These are phyloP conservation scores for Hippocampus comes DNA, from an alignment of 2,113 vertebrate genomes.

Conservation along the genomic window DNA sequence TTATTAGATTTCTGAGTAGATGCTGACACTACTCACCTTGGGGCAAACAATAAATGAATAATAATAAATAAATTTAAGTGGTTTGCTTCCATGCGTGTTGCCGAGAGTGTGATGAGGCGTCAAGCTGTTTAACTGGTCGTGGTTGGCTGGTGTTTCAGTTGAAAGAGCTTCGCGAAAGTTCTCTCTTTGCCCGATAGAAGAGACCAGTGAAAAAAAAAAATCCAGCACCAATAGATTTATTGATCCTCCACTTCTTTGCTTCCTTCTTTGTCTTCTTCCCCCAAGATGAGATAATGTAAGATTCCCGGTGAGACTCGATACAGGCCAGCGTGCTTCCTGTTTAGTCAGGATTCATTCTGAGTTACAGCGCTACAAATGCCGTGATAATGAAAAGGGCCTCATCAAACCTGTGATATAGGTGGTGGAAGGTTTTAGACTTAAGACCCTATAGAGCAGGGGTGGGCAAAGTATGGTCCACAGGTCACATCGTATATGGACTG, in stretches of 20 bases:
- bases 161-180: slow-evolving; percentile 10
- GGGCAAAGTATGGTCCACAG: neutral
- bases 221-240: slow-evolving; percentile 62
- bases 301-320: slow-evolving; percentile 32
- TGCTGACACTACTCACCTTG: slow-evolving; percentile 27
- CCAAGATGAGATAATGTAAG: neutral
- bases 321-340: neutral
- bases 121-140: slow-evolving; percentile 36
- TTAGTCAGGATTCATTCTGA: slow-evolving; percentile 6
- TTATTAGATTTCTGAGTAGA: slow-evolving; percentile 41
- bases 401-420: neutral
- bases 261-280: slow-evolving; percentile 29
- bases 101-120: slow-evolving; percentile 30
- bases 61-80: no score
- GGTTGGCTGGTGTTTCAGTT: slow-evolving; percentile 9
- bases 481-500: neutral
- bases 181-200: no score
- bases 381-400: slow-evolving; percentile 46
- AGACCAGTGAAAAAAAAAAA: neutral
- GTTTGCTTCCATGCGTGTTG: slow-evolving; percentile 10
- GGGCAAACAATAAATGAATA: neutral
- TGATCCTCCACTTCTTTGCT: slow-evolving; percentile 45
- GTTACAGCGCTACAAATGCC: slow-evolving; percentile 42
- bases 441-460: neutral
- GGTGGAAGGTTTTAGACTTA: neutral